Conservation (phyloP, 2,113 vertebrate species). For the Apteryx owenii region DNA sequence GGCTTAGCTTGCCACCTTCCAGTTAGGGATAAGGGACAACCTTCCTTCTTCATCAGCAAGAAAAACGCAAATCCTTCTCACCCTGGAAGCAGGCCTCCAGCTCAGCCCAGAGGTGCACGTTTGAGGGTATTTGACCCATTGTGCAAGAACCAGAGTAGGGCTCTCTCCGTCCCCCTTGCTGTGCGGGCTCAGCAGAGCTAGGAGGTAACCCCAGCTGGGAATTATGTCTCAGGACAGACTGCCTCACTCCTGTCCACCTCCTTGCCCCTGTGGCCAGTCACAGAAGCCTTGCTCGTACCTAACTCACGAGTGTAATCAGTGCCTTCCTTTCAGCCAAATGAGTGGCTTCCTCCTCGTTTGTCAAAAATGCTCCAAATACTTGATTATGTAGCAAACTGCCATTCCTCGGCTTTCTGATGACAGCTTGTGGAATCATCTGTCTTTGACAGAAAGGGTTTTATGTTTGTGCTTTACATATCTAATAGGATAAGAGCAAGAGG, state of each 20-base stretch:
- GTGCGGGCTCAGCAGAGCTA: not conserved
- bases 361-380: not conserved
- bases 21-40: not conserved
- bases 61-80: not conserved
- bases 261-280: not conserved
- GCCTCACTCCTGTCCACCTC: not conserved
- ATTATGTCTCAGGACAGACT: not conserved
- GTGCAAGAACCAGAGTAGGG: accelerated
- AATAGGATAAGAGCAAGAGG: not conserved
- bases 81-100: not conserved
- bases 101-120: not conserved
- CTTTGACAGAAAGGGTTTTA: not conserved
- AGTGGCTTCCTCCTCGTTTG: not conserved
- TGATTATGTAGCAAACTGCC: not conserved
- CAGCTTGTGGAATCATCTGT: not conserved
- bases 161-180: not conserved
- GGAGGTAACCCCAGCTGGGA: not conserved
- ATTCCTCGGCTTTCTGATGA: not conserved
- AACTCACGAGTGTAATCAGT: not conserved
- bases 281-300: not conserved
- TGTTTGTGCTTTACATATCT: not conserved
- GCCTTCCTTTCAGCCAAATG: not conserved
- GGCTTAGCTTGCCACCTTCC: not conserved
- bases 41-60: not conserved
- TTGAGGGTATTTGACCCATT: not conserved